A percentile compares a stretch with the other conserved stretches of the same genome.
phyloP scores from a whole-genome alignment of 2,113 vertebrate species.

The Paracanthobrama guichenoti region DNA sequence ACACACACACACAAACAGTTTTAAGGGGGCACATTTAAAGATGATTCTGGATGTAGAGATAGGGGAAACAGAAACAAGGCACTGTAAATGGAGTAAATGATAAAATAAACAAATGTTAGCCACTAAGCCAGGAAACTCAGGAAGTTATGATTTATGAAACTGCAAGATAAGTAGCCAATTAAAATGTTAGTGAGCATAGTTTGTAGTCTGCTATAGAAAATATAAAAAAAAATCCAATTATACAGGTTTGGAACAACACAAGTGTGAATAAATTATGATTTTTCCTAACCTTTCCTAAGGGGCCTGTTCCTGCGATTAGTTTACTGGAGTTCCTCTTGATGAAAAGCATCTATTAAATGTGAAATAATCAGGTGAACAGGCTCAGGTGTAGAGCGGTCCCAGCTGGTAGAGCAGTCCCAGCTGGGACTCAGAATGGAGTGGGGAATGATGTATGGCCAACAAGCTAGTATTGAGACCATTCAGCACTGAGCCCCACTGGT shows the following conservation, averaged over 20 bases:
- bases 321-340: not conserved
- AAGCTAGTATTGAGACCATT: not conserved
- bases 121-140: not conserved
- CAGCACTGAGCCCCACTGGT: not conserved
- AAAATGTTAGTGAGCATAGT: not conserved
- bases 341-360: not conserved
- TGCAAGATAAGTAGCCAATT: constrained; percentile 4
- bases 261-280: not conserved
- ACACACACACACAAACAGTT: no score
- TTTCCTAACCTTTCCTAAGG: not conserved
- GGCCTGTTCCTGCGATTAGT: not conserved
- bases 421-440: not conserved
- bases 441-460: constrained; percentile 4
- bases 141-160: not conserved
- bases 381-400: not conserved
- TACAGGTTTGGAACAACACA: not conserved
- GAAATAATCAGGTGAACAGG: not conserved
- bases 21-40: not conserved
- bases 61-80: not conserved
- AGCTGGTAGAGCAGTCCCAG: no score
- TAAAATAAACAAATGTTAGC: not conserved
- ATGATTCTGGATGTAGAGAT: not conserved
- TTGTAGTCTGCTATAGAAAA: constrained; percentile 10
- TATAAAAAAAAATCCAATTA: no score
- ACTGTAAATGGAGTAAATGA: not conserved